Evolutionary conservation across 2,113 vertebrate species (phyloP).

Genomic region (Rhea americana): DNA sequence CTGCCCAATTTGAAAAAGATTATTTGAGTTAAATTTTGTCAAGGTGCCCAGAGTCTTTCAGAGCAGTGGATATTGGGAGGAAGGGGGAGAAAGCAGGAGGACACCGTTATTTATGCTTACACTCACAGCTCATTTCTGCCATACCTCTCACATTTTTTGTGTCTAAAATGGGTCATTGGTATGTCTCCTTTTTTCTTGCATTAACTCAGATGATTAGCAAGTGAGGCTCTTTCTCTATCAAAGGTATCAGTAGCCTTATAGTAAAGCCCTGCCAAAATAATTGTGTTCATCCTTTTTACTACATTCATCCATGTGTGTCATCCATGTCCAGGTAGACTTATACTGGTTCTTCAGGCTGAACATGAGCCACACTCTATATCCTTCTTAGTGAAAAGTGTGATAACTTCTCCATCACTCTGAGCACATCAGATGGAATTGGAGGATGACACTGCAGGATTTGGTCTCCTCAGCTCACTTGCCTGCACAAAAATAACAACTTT

Average conservation of each 20-base stretch:
- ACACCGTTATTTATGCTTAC: neutral
- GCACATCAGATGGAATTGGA: neutral
- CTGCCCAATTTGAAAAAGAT: constrained; percentile 17
- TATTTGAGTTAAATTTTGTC: constrained; percentile 28
- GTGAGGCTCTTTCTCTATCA: neutral
- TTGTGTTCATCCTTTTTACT: neutral
- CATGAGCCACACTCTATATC: neutral
- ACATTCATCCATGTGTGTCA: neutral
- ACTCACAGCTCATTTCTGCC: neutral
- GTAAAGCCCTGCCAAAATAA: neutral
- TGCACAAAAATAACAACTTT: neutral
- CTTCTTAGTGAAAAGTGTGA: neutral
- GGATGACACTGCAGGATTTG: neutral
- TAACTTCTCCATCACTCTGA: neutral
- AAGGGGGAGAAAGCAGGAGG: neutral
- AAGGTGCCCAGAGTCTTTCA: neutral
- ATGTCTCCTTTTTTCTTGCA: neutral
- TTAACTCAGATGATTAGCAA: neutral
- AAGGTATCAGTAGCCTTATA: neutral
- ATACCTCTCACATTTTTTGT: neutral
- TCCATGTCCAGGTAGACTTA: neutral
- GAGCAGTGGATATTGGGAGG: neutral
- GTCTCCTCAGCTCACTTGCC: neutral
- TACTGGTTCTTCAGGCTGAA: neutral
- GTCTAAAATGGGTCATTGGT: neutral